Conservation (phyloP, 2,113 vertebrate species). For the Podarcis cretensis region DNA sequence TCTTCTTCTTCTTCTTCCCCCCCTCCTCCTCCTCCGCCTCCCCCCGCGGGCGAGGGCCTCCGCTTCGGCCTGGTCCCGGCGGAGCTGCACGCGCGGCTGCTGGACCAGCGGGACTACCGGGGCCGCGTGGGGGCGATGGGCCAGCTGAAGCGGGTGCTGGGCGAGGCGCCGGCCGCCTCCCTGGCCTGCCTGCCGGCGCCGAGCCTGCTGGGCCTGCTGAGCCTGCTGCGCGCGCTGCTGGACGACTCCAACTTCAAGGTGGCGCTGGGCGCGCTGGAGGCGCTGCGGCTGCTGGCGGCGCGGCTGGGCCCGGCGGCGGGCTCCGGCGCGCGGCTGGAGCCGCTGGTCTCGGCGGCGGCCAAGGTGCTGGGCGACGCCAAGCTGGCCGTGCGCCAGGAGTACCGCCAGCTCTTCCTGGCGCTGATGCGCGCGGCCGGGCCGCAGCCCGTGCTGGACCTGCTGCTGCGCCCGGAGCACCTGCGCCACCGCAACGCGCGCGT, state of each 20-base stretch:
- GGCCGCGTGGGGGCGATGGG: slow-evolving; percentile 80
- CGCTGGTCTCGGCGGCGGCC: slow-evolving; percentile 78
- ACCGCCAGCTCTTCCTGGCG: slow-evolving; percentile 79
- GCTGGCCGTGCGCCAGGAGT: slow-evolving; percentile 80
- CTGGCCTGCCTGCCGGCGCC: slow-evolving; percentile 63
- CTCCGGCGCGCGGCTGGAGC: slow-evolving; percentile 72
- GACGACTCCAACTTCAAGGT: slow-evolving; percentile 89
- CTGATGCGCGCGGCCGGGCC: slow-evolving; percentile 83
- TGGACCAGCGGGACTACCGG: slow-evolving; percentile 87
- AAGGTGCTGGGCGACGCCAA: slow-evolving; percentile 85
- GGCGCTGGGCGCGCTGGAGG: slow-evolving; percentile 83
- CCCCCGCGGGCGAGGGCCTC: slow-evolving; percentile 28
- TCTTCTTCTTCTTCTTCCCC: too few species aligned
- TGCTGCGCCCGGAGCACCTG: slow-evolving; percentile 75
- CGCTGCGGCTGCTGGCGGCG: slow-evolving; percentile 81
- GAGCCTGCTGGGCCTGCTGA: slow-evolving; percentile 79
- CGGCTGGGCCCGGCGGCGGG: slow-evolving; percentile 72
- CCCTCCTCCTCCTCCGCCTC: accelerated
- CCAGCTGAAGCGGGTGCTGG: slow-evolving; percentile 66
- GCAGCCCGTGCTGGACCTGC: slow-evolving; percentile 80
- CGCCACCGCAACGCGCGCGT: slow-evolving; percentile 85
- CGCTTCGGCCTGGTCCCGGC: slow-evolving; percentile 84
- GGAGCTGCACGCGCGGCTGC: slow-evolving; percentile 84
- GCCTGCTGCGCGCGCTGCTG: slow-evolving; percentile 81
- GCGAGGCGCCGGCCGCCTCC: slow-evolving; percentile 64